A percentile compares a stretch with the other conserved stretches of the same genome.
These are phyloP conservation scores for Agapetus fuscipes DNA, from an alignment of 2,888 invertebrate species.

Conservation along the genomic window DNA sequence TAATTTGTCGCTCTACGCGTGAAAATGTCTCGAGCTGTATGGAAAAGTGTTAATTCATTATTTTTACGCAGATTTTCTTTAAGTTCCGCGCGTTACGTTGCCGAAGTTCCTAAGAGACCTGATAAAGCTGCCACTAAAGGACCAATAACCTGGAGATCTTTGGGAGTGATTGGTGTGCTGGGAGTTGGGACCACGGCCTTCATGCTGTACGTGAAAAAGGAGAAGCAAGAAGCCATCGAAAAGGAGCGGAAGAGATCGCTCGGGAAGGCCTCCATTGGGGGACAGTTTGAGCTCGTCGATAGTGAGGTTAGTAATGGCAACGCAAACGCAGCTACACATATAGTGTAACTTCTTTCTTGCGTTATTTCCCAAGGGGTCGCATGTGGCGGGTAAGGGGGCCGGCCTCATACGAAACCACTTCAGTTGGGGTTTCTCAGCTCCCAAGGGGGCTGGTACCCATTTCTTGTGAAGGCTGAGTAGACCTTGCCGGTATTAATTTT, in stretches of 20 bases:
- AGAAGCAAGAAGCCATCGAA: conserved; percentile 66
- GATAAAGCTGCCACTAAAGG: conserved; percentile 25
- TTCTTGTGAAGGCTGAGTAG: no score
- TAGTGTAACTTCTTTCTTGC: no score
- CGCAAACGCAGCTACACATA: neutral
- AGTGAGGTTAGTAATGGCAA: conserved; percentile 35
- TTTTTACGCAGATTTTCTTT: neutral
- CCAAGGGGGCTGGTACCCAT: no score
- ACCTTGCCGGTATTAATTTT: no score
- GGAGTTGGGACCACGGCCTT: conserved; percentile 59
- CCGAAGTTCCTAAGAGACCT: neutral
- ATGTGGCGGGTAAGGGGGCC: no score
- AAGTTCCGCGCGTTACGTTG: neutral
- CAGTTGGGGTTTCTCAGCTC: no score
- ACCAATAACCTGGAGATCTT: conserved; percentile 76
- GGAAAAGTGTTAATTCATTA: neutral
- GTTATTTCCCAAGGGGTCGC: no score
- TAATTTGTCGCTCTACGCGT: no score
- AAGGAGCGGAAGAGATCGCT: conserved; percentile 69
- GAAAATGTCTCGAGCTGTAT: neutral
- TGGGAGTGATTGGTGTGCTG: conserved; percentile 54
- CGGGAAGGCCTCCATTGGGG: conserved; percentile 91
- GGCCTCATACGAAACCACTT: no score
- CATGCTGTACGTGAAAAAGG: conserved; percentile 67
- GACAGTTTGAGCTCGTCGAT: conserved; percentile 79